Base-by-base conservation (phyloP, 1,140 invertebrate genomes). In the Drosophila baimaii region DNA sequence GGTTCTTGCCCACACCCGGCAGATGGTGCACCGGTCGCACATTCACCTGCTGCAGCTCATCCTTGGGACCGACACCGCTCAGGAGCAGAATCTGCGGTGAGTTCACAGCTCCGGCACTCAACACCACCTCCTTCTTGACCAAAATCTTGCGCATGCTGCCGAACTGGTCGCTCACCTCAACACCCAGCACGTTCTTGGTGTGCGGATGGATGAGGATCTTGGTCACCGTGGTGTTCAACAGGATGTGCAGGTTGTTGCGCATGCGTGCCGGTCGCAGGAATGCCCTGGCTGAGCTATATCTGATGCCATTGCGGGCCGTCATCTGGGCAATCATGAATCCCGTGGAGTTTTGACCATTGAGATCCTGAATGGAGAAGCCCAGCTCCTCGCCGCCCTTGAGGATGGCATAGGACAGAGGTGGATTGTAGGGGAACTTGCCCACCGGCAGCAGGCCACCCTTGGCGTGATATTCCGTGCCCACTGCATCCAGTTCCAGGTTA, bases 291-390 rank as follows among this genome's bases (percentile, higher is more conserved):
- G 95, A 94, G 71, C 96, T 98, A 59, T 98, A 94, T 5, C 98
- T 94, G 0, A 96, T 97, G 1, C 98, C 98, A 86, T 98, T 96
- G 61, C 96, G 94, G 52, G 96, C 96, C 0, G 97, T 98, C 27
- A 95, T 98, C 93, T 97, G 98, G 4, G 95, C 96, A 52, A 97
- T 97, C 27, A 95, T 93, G 81, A 98, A 97, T 2, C 97, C 96
- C 0, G 95, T 96, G 74, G 96, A 95, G 6, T 94, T 93, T 13
- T 94, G 94, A 5, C 97, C 97, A 92, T 98, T 98, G n/a, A 98
- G 93, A 90, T 98, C 97, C 6, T 96, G 94, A 2, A 95, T 94
- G 35, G 95, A 93, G 90, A 97, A 98, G 12, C 97, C 95, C 70
- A 96, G 90, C 92, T 98, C 96, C 79, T 95, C 94, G 37, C 95